Evolutionary conservation across 2,888 invertebrate genomes (phyloP).

Genomic region (Orthosia gracilis): DNA sequence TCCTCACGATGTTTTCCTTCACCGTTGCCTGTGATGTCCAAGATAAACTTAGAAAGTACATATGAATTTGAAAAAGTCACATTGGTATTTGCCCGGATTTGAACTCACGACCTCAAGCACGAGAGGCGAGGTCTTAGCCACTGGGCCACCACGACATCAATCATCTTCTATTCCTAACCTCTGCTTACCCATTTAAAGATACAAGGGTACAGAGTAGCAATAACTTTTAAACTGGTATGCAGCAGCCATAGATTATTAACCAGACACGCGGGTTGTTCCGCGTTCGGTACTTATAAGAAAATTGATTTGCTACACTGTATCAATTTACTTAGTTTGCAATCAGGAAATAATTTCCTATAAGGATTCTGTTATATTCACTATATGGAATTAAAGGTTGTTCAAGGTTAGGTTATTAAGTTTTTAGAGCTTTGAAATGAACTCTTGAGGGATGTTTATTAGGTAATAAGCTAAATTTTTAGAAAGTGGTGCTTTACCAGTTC

Average conservation of each 20-base stretch:
- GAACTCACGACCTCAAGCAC: no score
- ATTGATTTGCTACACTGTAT: slow-evolving; percentile 62
- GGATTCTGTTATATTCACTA: slow-evolving; percentile 27
- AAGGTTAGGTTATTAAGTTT: not conserved
- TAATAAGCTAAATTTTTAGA: not conserved
- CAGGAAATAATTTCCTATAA: slow-evolving; percentile 55
- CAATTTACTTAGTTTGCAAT: slow-evolving; percentile 52
- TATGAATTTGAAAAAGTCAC: no score
- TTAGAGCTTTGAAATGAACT: not conserved
- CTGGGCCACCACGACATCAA: no score
- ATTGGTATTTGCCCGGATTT: no score
- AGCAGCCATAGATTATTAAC: slow-evolving; percentile 41
- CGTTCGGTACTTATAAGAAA: slow-evolving; percentile 46
- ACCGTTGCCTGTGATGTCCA: no score
- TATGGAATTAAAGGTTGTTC: slow-evolving; percentile 19
- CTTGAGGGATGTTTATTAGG: not conserved
- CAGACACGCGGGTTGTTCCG: slow-evolving; percentile 52
- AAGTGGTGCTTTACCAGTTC: no score
- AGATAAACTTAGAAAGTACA: no score
- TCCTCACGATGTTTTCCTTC: no score
- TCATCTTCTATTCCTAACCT: not conserved
- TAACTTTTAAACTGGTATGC: slow-evolving; percentile 39
- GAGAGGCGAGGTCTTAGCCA: no score
- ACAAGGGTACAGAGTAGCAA: slow-evolving; percentile 28
- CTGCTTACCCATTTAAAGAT: not conserved